Evolutionary conservation across 64 coral and sea anemone genomes (phyloP), one percentile per base, ranked within the genome.

Genomic region (Anthopleura sola): DNA sequence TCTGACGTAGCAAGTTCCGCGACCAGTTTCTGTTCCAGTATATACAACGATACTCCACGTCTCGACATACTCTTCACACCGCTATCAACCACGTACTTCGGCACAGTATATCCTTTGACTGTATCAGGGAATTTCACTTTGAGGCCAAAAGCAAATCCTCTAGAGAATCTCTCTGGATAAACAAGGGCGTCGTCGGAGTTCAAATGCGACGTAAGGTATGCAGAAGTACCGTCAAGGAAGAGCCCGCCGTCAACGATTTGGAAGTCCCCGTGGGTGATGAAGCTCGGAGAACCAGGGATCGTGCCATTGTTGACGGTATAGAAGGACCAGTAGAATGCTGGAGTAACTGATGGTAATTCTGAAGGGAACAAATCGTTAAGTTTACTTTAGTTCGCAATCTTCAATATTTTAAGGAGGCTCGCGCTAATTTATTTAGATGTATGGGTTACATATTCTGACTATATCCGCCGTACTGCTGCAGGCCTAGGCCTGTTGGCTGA

Each of bases 41-140:
- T 62, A 56, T 97, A 97, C 6, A 97, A 74, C 55, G 95, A 97
- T n/a, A 97, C 71, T 38, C 95, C 95, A 11, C 88, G 91, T 7
- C 88, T 90, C 26, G 83, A 87, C 20, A 91, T 60, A 34, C 91
- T 97, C 71, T 93, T 97, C 26, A 82, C 91, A 0, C 95, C 95
- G 34, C 87, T 97, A 37, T 97, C 95, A 62, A 97, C 26, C 23
- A 97, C 75, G 50, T 93, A 97, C 26, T 66, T 90, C 15, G 85
- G 71, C 37, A 66, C 78, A 49, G 85, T 55, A 82, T 90, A 97
- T 31, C 87, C 50, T 26, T 66, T 36, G 12, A 97, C 81, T 1
- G 76, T 69, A 34, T 60, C 60, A 19, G 57, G 82, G 4, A 97
- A 91, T 81, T 90, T 93, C 74, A 97, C 50, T 54, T 97, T 97